A percentile compares a stretch with the other conserved stretches of the same genome.
Conservation (phyloP, 2,888 invertebrate genomes). For the Drosophila incognita region DNA sequence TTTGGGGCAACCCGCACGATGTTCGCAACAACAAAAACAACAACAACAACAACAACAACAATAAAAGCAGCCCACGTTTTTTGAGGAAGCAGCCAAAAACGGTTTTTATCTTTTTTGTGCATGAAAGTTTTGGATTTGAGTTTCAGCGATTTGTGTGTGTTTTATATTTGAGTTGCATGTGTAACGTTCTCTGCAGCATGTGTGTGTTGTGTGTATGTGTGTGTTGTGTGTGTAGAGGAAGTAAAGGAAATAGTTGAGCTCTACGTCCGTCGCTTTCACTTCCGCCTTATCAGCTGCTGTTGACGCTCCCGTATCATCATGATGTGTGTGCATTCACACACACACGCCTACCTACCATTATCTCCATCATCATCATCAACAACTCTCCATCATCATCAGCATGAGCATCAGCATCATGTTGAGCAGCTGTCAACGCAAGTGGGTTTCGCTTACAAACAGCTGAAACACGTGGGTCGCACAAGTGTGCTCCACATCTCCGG, state of each 20-base stretch:
- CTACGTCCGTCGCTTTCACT: slow-evolving; percentile 72
- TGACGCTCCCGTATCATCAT: slow-evolving; percentile 45
- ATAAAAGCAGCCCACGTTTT: background rate
- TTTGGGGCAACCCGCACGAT: slow-evolving; percentile 49
- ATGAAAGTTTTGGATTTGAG: slow-evolving; percentile 15
- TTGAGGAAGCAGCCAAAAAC: slow-evolving; percentile 46
- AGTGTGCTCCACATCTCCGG: slow-evolving; percentile 46
- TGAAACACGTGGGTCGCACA: slow-evolving; percentile 50
- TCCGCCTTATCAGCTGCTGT: slow-evolving; percentile 73
- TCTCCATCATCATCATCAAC: slow-evolving; percentile 10
- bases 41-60: background rate
- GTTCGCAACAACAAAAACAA: slow-evolving; percentile 8
- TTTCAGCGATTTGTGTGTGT: slow-evolving; percentile 1
- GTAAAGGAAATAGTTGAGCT: slow-evolving; percentile 65
- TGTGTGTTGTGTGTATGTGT: slow-evolving; percentile 13
- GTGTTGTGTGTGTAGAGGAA: slow-evolving; percentile 29
- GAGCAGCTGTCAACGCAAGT: slow-evolving; percentile 54
- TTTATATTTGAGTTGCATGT: slow-evolving; percentile 16
- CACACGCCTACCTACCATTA: slow-evolving; percentile 37
- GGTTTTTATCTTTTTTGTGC: slow-evolving; percentile 12
- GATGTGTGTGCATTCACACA: slow-evolving; percentile 20
- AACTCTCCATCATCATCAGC: slow-evolving; percentile 14
- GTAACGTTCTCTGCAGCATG: slow-evolving; percentile 5
- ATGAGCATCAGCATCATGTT: slow-evolving; percentile 23
- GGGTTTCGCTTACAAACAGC: slow-evolving; percentile 56